A percentile compares a stretch with the other conserved stretches of the same genome.
These are phyloP conservation scores for Troides oblongomaculatus DNA, from an alignment of 2,888 invertebrate genomes.

Conservation along the genomic window DNA sequence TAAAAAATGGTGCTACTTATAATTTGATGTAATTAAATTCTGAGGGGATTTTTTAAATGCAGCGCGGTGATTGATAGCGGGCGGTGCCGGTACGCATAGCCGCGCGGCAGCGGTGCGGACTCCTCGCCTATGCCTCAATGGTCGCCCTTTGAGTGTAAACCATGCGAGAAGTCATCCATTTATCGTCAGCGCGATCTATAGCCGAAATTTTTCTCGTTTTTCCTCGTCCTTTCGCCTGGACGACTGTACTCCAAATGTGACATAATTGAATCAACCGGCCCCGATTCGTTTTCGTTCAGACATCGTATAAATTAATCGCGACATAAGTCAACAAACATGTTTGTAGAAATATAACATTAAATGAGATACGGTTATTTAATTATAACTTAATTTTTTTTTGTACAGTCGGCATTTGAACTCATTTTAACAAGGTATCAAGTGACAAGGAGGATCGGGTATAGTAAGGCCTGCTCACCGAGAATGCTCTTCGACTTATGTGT, in stretches of 20 bases:
- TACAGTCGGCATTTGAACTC: no score
- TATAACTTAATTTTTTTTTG: no score
- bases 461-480: no score
- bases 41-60: constrained; percentile 12
- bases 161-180: constrained; percentile 78
- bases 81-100: constrained; percentile 31
- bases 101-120: constrained; percentile 40
- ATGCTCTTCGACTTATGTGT: no score
- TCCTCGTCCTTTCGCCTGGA: constrained; percentile 70
- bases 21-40: constrained; percentile 25
- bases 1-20: neutral
- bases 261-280: constrained; percentile 72
- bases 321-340: constrained; percentile 46
- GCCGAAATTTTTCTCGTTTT: constrained; percentile 76
- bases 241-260: constrained; percentile 63
- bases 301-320: constrained; percentile 69
- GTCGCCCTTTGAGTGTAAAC: constrained; percentile 72
- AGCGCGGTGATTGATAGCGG: constrained; percentile 3
- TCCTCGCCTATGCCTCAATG: constrained; percentile 52
- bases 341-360: constrained; percentile 9
- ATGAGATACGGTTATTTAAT: neutral
- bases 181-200: constrained; percentile 73
- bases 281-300: constrained; percentile 46
- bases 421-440: no score
- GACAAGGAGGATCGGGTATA: no score